Evolutionary conservation across 2,113 vertebrate species (phyloP), one percentile per base, ranked within the genome.

Genomic region (Leuciscus idus): DNA sequence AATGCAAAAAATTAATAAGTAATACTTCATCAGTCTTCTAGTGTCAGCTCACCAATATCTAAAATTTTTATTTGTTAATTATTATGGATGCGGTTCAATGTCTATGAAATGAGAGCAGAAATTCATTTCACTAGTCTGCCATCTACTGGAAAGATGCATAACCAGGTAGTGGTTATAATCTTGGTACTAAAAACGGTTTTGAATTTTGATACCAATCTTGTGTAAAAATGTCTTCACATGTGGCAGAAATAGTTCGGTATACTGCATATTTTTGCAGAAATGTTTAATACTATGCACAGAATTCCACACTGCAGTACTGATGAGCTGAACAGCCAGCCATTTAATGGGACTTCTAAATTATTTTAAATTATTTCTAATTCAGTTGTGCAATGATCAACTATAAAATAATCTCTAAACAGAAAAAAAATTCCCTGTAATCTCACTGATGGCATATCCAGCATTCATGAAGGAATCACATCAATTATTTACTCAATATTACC

Each of bases 71-170:
- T 26, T 59, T 43, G 13, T 70, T 21, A 19, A 79, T 36, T 26
- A 77, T 68, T 36, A 73, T 6, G 11, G 43, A 19, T 81, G n/a
- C 48, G 26, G n/a, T 81, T 81, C 59, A 68, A 15, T 50, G 52
- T 4, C 50, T 86, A 19, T 19, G 26, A 21, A 59, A 50, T 28
- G 13, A 57, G 23, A 6, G 33, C 6, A 33, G 15, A 50, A 39
- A 36, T 83, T 39, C 1, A 62, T 77, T 85, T 84, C 66, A 86
- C 66, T 83, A n/a, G 48, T 26, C 78, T 82, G 80, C 91, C 93
- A 90, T 89, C 93, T 94, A 84, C 90, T 93, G 91, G 92, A 88
- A 57, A 92, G 84, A 39, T 21, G 1, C 50, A 84, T 52, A 52
- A 52, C 50, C 19, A 70, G 3, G 9, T 21, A 70, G 3, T 36